Evolutionary conservation across 2,797 vertebrate species (phyloP).

Genomic region (Gephyroberyx darwinii): DNA sequence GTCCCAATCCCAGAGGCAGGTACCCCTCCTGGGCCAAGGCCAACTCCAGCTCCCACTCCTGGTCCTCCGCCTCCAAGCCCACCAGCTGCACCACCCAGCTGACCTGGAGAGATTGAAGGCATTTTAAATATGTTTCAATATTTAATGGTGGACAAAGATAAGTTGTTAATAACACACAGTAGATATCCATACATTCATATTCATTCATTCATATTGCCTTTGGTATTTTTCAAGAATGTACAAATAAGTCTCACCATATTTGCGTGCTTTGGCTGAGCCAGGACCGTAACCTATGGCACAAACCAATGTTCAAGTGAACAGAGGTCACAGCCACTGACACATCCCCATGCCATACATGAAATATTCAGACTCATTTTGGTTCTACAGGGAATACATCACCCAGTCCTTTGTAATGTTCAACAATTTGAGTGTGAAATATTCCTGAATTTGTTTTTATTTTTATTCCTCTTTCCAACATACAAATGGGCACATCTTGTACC

Average conservation of each 20-base stretch:
- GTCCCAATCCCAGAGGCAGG: slow-evolving; percentile 32
- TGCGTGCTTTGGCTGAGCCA: slow-evolving; percentile 76
- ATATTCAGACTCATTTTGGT: not conserved
- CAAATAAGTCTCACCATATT: slow-evolving; percentile 70
- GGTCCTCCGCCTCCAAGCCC: slow-evolving; percentile 57
- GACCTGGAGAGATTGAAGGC: slow-evolving; percentile 55
- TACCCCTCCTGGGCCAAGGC: slow-evolving; percentile 23
- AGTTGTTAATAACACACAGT: not conserved
- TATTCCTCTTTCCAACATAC: not conserved
- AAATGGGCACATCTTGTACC: not conserved
- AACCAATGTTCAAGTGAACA: slow-evolving; percentile 2
- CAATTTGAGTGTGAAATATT: no score
- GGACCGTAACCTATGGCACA: slow-evolving; percentile 66
- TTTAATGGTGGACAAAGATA: not conserved
- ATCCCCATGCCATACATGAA: not conserved
- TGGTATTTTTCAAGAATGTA: not conserved
- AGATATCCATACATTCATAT: not conserved
- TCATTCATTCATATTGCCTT: not conserved
- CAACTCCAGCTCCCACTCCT: slow-evolving; percentile 46
- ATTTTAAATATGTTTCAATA: not conserved
- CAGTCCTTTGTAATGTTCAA: no score
- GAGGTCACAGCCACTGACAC: not conserved
- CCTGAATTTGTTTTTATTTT: not conserved
- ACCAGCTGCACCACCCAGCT: slow-evolving; percentile 47
- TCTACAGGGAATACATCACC: no score